Evolutionary conservation across 1,140 invertebrate genomes (phyloP).

Genomic region (Tyrophagus putrescentiae): DNA sequence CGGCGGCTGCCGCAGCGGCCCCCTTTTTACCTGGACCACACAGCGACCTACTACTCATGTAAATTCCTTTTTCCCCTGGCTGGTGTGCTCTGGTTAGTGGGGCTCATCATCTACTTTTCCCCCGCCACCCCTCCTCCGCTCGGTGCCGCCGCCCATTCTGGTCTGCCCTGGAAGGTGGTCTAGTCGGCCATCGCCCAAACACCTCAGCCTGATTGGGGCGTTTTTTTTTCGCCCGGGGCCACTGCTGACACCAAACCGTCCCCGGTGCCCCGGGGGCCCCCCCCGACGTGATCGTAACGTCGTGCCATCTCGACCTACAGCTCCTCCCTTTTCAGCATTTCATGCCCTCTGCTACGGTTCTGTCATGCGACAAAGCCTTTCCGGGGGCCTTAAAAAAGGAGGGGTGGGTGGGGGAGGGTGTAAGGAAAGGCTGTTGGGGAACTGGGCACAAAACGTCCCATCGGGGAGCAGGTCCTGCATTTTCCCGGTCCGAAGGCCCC

Average conservation of each 20-base stretch:
- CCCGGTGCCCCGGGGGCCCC: neutral
- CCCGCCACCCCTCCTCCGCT: neutral
- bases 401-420: too few species aligned
- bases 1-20: neutral
- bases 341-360: neutral
- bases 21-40: neutral
- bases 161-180: neutral
- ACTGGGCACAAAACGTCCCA: too few species aligned
- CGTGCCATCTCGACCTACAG: neutral
- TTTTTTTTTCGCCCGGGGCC: neutral
- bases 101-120: neutral
- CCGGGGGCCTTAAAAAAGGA: too few species aligned
- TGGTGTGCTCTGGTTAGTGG: neutral
- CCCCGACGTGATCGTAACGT: slow-evolving; percentile 5
- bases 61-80: neutral
- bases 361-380: neutral
- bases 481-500: too few species aligned
- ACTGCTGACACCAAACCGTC: neutral
- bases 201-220: neutral
- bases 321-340: neutral
- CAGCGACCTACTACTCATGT: neutral
- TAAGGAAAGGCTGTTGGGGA: too few species aligned
- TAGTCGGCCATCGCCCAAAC: neutral
- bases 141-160: neutral
- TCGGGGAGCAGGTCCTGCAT: too few species aligned